Conservation (phyloP, 2,113 vertebrate species). For the Planiliza haematocheilus region DNA sequence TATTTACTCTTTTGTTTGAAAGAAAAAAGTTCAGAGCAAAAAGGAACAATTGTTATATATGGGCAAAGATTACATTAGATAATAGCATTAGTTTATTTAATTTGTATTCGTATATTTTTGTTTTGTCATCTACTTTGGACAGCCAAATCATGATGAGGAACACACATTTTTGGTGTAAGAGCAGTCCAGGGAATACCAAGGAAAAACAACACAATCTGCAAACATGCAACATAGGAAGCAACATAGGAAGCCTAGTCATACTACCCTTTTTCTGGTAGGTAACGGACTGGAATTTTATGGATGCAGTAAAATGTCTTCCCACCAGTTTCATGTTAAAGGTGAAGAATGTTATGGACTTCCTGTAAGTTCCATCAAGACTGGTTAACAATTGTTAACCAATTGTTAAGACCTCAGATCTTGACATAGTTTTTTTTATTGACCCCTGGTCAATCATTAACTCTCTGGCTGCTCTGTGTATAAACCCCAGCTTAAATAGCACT, state of each 20-base stretch:
- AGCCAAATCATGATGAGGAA: not conserved
- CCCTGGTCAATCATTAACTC: constrained; percentile 75
- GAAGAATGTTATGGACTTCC: constrained; percentile 45
- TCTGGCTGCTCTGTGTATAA: constrained; percentile 73
- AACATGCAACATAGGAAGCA: too few species aligned
- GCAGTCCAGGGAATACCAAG: constrained; percentile 27
- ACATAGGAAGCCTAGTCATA: constrained; percentile 19
- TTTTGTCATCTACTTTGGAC: not conserved
- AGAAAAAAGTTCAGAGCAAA: not conserved
- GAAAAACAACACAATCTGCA: constrained; percentile 54
- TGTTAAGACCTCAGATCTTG: constrained; percentile 46
- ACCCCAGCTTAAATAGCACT: constrained; percentile 77
- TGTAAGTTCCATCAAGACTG: constrained; percentile 28
- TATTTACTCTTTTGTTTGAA: not conserved
- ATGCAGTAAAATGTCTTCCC: constrained; percentile 49
- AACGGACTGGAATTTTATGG: constrained; percentile 24
- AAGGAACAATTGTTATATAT: not conserved
- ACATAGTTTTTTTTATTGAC: constrained; percentile 65
- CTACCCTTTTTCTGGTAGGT: constrained; percentile 13
- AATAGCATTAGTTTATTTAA: not conserved
- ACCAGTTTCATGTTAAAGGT: constrained; percentile 47
- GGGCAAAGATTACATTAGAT: not conserved
- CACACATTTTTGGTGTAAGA: constrained; percentile 15
- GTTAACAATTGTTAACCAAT: constrained; percentile 61
- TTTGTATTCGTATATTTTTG: not conserved